phyloP scores from a whole-genome alignment of 2,113 vertebrate genomes.

The Propithecus coquereli region DNA sequence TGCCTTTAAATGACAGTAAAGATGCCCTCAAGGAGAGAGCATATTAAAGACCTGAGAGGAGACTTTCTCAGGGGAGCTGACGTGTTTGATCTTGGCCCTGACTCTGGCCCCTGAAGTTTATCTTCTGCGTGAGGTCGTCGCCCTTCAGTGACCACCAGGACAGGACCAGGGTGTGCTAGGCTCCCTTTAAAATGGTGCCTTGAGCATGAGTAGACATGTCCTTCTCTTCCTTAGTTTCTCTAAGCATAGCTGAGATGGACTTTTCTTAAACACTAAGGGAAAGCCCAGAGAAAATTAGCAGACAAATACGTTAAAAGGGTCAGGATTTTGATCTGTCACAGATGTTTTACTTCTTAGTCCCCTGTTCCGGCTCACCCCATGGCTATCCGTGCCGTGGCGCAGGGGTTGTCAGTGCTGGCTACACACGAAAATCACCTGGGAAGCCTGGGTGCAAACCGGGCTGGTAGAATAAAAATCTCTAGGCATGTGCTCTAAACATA shows the following conservation, averaged over 20 bases:
- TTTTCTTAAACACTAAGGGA: neutral
- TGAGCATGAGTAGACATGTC: neutral
- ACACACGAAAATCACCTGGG: neutral
- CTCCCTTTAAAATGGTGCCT: neutral
- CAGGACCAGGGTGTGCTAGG: neutral
- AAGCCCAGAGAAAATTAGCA: neutral
- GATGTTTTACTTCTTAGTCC: neutral
- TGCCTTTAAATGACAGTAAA: neutral
- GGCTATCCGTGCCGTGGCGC: neutral
- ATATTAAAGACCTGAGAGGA: neutral
- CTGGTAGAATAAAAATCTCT: neutral
- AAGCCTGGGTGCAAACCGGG: neutral
- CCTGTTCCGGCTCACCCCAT: neutral
- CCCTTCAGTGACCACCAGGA: neutral
- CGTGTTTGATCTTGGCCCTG: neutral
- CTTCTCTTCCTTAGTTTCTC: neutral
- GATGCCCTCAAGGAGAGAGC: neutral
- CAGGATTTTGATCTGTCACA: neutral
- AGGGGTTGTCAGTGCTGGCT: neutral
- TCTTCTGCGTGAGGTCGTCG: neutral
- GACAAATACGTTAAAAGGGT: neutral
- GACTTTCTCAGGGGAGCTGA: neutral
- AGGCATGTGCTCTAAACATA: neutral
- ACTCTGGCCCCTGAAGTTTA: neutral
- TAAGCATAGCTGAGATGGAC: neutral